phyloP scores from a whole-genome alignment of 1,140 invertebrate genomes.

The Kradibia gibbosae region DNA sequence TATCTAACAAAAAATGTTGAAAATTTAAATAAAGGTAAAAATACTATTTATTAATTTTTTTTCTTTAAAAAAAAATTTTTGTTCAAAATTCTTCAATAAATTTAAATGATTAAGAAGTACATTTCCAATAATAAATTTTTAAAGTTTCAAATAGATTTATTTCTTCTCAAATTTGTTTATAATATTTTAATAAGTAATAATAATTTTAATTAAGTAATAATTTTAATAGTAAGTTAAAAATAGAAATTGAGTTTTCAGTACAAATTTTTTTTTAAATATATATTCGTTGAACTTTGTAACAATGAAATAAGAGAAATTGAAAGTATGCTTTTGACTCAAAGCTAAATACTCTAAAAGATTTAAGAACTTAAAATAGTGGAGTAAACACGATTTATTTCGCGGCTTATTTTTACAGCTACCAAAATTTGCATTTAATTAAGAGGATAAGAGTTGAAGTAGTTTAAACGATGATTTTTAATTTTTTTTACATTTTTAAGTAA shows the following conservation, averaged over 20 bases:
- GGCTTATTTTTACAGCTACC: constrained; percentile 1
- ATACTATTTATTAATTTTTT: background rate
- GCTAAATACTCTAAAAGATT: background rate
- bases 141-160: too few relatives aligned
- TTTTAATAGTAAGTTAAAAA: too few relatives aligned
- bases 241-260: background rate
- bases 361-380: background rate
- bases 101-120: too few relatives aligned
- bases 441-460: too few relatives aligned
- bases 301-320: background rate
- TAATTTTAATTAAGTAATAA: too few relatives aligned
- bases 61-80: background rate
- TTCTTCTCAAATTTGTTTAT: too few relatives aligned
- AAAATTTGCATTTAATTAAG: background rate
- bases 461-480: too few relatives aligned
- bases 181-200: too few relatives aligned
- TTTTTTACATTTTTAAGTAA: too few relatives aligned
- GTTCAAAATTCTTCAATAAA: too few relatives aligned
- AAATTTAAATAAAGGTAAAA: background rate
- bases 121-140: too few relatives aligned
- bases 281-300: background rate
- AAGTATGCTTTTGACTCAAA: background rate
- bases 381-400: background rate
- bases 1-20: background rate
- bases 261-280: background rate